Evolutionary conservation across 2,888 invertebrate species (phyloP), one percentile per base, ranked within the genome.

Genomic region (Taphrorychus bicolor): DNA sequence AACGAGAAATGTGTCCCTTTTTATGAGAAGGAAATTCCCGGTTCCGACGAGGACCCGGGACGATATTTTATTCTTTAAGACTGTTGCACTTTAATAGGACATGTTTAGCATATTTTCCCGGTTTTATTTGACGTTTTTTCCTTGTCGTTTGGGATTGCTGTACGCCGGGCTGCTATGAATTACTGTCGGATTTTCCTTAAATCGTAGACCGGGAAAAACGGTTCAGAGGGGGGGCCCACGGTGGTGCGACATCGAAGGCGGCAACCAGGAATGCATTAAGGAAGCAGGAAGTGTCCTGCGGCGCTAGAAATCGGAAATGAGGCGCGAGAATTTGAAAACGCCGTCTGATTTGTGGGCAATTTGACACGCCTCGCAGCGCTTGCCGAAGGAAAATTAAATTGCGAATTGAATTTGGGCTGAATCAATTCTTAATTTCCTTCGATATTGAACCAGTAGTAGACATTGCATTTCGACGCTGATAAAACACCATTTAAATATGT

Each of bases 101-200:
- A 59, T 68, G 63, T 68, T 68, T 68, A 68, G 68, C 68, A 68
- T 63, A 68, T 68, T 68, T 68, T 59, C 51, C 41, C 57, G 19
- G 32, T 53, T 54, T 54, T 54, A 32, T 32, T 32, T 54, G 24
- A 54, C 54, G 17, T 32, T 54, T 54, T 54, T 54, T 54, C 22
- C 21, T 32, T 23, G 18, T 9, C 48, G 11, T 51, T 51, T 21
- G 51, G 22, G 19, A 9, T 21, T 48, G 48, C 32, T 32, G 32
- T 32, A 11, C 32, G 32, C 32, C 32, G 11, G 11, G 45, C 22
- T 18, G 18, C 51, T 51, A 22, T 51, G 51, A 51, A 21, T 51
- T 51, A 51, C 51, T n/a, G 51, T 21, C 51, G 18, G 51, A 19
- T 51, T 32, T 32, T 11, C 9, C 11, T 32, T 32, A 32, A 32